phyloP scores from a whole-genome alignment of 2,113 vertebrate species.

The Podarcis raffonei region DNA sequence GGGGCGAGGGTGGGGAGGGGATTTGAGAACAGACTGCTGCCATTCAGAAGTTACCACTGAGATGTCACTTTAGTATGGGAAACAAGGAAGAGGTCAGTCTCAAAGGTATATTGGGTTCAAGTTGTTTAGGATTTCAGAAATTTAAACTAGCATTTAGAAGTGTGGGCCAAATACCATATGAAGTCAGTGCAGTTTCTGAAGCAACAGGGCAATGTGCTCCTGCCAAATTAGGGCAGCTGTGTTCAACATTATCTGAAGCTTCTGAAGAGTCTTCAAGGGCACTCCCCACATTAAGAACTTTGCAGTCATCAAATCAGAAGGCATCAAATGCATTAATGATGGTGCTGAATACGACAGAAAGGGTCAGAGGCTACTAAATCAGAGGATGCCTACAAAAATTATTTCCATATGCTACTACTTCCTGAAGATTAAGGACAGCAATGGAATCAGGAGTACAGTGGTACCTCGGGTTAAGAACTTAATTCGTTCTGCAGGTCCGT shows the following conservation, averaged over 20 bases:
- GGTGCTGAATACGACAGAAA: background rate
- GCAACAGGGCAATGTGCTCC: background rate
- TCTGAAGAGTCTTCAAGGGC: background rate
- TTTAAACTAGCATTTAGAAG: background rate
- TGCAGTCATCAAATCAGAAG: background rate
- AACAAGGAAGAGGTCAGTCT: background rate
- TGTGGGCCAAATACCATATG: background rate
- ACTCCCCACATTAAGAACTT: background rate
- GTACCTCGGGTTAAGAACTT: too few relatives aligned
- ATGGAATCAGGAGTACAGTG: background rate
- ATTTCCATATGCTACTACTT: background rate
- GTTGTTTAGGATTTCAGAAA: background rate
- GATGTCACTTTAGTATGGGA: background rate
- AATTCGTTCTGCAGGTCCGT: too few relatives aligned
- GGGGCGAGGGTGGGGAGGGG: background rate
- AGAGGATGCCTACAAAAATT: background rate
- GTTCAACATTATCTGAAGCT: background rate
- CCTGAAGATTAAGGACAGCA: background rate
- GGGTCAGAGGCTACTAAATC: background rate
- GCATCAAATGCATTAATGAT: background rate
- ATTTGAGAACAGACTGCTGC: background rate
- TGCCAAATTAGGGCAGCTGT: background rate
- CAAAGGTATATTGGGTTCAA: background rate
- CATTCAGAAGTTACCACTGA: background rate
- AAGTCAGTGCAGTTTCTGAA: background rate